Evolutionary conservation across 2,797 vertebrate genomes (phyloP).

Genomic region (Bovichtus variegatus): DNA sequence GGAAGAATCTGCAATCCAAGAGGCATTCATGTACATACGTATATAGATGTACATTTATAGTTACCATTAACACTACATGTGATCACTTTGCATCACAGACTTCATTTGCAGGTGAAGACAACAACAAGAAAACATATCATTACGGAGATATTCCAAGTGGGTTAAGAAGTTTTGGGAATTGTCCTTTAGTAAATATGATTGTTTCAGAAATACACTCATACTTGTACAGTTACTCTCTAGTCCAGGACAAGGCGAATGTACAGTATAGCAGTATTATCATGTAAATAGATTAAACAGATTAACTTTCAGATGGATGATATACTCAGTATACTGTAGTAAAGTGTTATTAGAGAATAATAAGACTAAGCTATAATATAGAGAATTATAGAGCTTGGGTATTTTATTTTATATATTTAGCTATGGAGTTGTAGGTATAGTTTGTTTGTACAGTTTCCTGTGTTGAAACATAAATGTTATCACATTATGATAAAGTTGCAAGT

Average conservation of each 20-base stretch:
- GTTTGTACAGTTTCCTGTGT: conserved; percentile 16
- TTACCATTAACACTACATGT: conserved; percentile 40
- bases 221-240: conserved; percentile 49
- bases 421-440: conserved; percentile 42
- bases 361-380: conserved; percentile 47
- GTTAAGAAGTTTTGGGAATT: conserved; percentile 13
- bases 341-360: conserved; percentile 60
- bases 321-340: conserved; percentile 52
- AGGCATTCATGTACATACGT: conserved; percentile 38
- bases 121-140: conserved; percentile 1
- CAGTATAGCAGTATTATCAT: conserved; percentile 68
- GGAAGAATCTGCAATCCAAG: conserved; percentile 19
- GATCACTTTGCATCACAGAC: conserved; percentile 15
- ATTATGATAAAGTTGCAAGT: conserved; percentile 30
- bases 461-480: conserved; percentile 31
- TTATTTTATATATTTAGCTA: conserved; percentile 54
- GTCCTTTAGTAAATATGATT: conserved; percentile 36
- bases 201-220: conserved; percentile 35
- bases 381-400: conserved; percentile 54
- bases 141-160: conserved; percentile 24
- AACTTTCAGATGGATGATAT: conserved; percentile 41
- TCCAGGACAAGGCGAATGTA: conserved; percentile 60
- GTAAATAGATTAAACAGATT: conserved; percentile 69
- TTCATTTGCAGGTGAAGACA: conserved; percentile 25
- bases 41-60: conserved; percentile 1